These are phyloP conservation scores for Brenthis hecate DNA, from an alignment of 2,888 invertebrate species.

Conservation along the genomic window DNA sequence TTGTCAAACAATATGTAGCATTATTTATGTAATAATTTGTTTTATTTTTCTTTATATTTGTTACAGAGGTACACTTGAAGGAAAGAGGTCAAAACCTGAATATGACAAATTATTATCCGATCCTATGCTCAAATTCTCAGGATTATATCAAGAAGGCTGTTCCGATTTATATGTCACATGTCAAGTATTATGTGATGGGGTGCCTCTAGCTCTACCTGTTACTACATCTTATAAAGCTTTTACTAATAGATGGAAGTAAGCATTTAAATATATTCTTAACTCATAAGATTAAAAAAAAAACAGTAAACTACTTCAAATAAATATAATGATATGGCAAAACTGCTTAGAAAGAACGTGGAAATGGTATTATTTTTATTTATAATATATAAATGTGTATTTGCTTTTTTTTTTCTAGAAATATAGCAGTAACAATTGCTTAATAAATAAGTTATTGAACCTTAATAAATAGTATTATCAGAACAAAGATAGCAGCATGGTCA, in stretches of 20 bases:
- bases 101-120: conserved; percentile 93
- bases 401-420: no score
- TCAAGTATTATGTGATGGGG: conserved; percentile 91
- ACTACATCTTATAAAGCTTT: conserved; percentile 96
- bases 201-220: conserved; percentile 92
- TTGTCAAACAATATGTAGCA: not conserved
- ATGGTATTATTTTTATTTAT: not conserved
- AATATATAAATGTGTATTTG: no score
- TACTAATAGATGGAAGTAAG: conserved; percentile 95
- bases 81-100: conserved; percentile 91
- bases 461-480: not conserved
- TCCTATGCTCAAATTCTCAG: conserved; percentile 95
- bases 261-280: not conserved
- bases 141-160: conserved; percentile 91
- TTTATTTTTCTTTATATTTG: not conserved
- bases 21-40: not conserved
- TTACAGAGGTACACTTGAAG: conserved; percentile 94
- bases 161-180: conserved; percentile 95
- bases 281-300: no score
- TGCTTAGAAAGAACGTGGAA: no score
- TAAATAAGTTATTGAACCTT: conserved; percentile 13
- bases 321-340: no score
- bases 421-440: not conserved
- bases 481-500: no score
- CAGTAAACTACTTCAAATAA: no score